Percentiles rank a stretch among this genome's conserved stretches.
These are phyloP conservation scores for Volucella zonaria DNA, from an alignment of 2,888 invertebrate genomes.

Conservation along the genomic window DNA sequence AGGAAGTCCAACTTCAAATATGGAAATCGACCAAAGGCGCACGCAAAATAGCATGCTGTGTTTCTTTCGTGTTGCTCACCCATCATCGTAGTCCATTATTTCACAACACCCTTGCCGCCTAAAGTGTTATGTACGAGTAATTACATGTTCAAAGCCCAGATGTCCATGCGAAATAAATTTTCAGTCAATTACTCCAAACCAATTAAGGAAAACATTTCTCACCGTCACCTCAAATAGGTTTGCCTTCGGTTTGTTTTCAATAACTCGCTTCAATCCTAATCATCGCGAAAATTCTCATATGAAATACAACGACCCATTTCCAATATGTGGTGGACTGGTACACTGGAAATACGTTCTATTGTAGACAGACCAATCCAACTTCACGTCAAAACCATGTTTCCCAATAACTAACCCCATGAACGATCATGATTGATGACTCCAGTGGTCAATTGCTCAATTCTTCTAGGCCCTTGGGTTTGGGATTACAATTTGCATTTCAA, in stretches of 20 bases:
- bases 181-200: neutral
- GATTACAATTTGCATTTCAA: slow-evolving; percentile 21
- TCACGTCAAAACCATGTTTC: slow-evolving; percentile 14
- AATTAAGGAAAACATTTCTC: slow-evolving; percentile 33
- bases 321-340: neutral
- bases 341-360: neutral
- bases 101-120: neutral
- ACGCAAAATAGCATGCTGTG: too few species aligned
- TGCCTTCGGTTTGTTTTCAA: neutral
- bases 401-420: slow-evolving; percentile 36
- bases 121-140: neutral
- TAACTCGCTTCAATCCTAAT: neutral
- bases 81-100: neutral
- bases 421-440: slow-evolving; percentile 53
- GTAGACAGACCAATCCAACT: neutral
- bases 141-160: slow-evolving; percentile 3
- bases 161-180: neutral
- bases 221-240: slow-evolving; percentile 7
- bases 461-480: neutral
- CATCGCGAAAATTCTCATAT: neutral
- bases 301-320: neutral
- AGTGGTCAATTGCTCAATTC: slow-evolving; percentile 47
- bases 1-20: too few species aligned
- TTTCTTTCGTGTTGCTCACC: too few species aligned
- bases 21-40: too few species aligned